Conservation (phyloP, 2,113 vertebrate species). For the Morone chrysops region DNA sequence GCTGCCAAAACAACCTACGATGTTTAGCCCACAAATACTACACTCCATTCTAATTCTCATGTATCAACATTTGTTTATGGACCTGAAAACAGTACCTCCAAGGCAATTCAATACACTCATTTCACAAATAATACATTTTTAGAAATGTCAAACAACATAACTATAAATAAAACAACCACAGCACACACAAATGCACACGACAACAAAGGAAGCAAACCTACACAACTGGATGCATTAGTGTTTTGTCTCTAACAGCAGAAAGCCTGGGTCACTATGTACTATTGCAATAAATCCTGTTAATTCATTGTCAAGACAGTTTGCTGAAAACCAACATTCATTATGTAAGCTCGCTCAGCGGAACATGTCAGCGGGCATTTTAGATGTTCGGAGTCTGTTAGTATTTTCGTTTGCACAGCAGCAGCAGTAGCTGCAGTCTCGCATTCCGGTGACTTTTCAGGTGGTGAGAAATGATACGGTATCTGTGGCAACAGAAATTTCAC, state of each 20-base stretch:
- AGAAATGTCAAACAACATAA: constrained; percentile 64
- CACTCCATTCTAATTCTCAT: constrained; percentile 36
- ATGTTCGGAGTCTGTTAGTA: constrained; percentile 66
- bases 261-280: constrained; percentile 66
- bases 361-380: constrained; percentile 70
- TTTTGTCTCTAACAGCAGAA: constrained; percentile 65
- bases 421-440: constrained; percentile 62
- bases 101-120: constrained; percentile 44
- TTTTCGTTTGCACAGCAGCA: constrained; percentile 62
- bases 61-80: constrained; percentile 52
- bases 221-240: constrained; percentile 63
- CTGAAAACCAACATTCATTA: constrained; percentile 77
- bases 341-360: constrained; percentile 66
- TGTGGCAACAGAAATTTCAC: constrained; percentile 73
- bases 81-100: constrained; percentile 29
- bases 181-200: constrained; percentile 22
- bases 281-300: constrained; percentile 72
- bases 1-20: constrained; percentile 21
- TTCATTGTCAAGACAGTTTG: constrained; percentile 73
- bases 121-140: constrained; percentile 49
- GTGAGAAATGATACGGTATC: constrained; percentile 74
- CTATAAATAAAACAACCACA: constrained; percentile 56
- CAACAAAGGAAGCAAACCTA: constrained; percentile 44
- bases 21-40: constrained; percentile 35
- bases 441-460: constrained; percentile 76